These are phyloP conservation scores for Agrenia bidenticulata DNA, from an alignment of 2,888 invertebrate genomes.

Conservation along the genomic window DNA sequence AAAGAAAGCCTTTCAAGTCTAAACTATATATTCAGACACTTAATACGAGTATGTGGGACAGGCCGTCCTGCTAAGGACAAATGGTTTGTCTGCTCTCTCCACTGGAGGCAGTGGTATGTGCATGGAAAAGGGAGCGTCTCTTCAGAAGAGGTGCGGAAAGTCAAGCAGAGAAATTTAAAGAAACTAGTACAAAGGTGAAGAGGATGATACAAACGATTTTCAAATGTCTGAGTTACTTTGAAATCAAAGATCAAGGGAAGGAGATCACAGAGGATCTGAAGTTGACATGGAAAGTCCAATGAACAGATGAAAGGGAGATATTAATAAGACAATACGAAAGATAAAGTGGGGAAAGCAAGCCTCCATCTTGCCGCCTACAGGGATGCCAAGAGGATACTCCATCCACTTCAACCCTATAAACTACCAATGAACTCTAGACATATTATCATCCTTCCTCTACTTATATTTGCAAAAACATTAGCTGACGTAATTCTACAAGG, in stretches of 20 bases:
- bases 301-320: slow-evolving; percentile 35
- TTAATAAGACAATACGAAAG: slow-evolving; percentile 50
- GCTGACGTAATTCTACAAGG: no score
- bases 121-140: not conserved
- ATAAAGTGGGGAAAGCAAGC: slow-evolving; percentile 34
- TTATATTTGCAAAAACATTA: no score
- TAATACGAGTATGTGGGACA: slow-evolving; percentile 9
- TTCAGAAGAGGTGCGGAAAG: not conserved
- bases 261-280: slow-evolving; percentile 37
- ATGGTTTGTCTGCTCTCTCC: not conserved
- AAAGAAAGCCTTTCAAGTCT: slow-evolving; percentile 1
- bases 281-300: slow-evolving; percentile 32
- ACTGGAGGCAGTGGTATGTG: not conserved
- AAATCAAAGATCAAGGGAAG: slow-evolving; percentile 44
- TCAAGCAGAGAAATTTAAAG: not conserved
- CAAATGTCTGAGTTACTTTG: slow-evolving; percentile 45
- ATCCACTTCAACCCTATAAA: no score
- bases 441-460: no score
- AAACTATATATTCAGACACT: no score
- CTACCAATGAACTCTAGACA: no score
- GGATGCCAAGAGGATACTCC: no score
- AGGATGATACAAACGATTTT: slow-evolving; percentile 37
- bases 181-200: slow-evolving; percentile 26
- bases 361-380: no score
- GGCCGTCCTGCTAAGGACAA: not conserved